Evolutionary conservation across 2,113 vertebrate species (phyloP).

Genomic region (Microcebus murinus): DNA sequence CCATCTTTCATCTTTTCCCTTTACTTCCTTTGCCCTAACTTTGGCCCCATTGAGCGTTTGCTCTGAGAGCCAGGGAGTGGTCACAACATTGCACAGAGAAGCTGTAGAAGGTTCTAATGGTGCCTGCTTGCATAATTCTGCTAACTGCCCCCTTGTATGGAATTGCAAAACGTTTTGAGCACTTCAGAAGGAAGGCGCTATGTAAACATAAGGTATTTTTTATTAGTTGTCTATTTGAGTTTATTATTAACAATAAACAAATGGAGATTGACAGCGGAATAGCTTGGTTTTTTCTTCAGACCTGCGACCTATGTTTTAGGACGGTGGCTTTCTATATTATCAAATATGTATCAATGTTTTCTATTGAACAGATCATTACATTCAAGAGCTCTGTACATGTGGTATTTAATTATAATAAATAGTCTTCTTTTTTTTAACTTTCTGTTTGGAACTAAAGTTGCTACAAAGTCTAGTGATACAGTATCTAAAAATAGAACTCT

Average conservation of each 20-base stretch:
- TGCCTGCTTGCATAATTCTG: slow-evolving; percentile 60
- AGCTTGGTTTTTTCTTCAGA: background rate
- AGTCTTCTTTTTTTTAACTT: background rate
- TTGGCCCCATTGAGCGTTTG: background rate
- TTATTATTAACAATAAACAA: background rate
- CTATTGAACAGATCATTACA: background rate
- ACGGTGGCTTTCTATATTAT: background rate
- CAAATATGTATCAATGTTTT: background rate
- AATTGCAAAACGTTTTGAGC: slow-evolving; percentile 53
- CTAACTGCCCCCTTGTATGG: slow-evolving; percentile 37
- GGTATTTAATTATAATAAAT: background rate
- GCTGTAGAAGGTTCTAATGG: background rate
- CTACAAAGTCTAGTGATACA: background rate
- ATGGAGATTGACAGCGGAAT: background rate
- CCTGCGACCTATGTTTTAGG: background rate
- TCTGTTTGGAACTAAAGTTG: background rate
- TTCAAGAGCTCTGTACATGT: background rate
- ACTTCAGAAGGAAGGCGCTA: slow-evolving; percentile 54
- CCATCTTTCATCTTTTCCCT: slow-evolving; percentile 2
- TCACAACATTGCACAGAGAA: background rate
- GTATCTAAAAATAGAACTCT: slow-evolving; percentile 30
- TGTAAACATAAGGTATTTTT: slow-evolving; percentile 69
- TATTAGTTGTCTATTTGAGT: slow-evolving; percentile 15
- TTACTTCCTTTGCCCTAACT: slow-evolving; percentile 57
- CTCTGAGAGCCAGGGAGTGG: background rate